Evolutionary conservation across 1,140 invertebrate genomes (phyloP), one percentile per base, ranked within the genome.

Genomic region (Drosophila mojavensis): DNA sequence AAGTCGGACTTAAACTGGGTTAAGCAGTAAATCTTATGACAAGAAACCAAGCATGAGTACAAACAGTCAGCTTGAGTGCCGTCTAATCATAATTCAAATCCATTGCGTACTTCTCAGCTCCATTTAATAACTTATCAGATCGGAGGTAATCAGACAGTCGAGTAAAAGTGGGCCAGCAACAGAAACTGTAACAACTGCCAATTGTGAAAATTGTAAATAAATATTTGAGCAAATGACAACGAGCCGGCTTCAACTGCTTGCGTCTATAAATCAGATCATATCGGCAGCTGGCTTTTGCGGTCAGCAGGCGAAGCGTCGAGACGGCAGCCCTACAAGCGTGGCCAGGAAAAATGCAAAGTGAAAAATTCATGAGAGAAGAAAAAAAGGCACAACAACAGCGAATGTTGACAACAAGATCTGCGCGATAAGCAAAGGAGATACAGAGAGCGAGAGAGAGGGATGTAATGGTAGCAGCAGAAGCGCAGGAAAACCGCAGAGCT

Each of bases 121-220:
- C 20, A 24, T 24, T 24, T 24, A 24, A 24, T 24, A 24, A 1
- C 20, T 24, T 24, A 24, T 24, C 20, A 24, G 20, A 24, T 24
- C 20, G 20, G 36, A 39, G 36, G 10, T 13, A 39, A 39, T 39
- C 36, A 39, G 36, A 3, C 36, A 13, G 24, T 24, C 13, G 73
- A 72, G 77, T 72, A 84, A 85, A 84, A 84, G 81, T 84, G 69
- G 81, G 78, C 30, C 81, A 80, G 45, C 54, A 61, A 53, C 70
- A 69, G 59, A 63, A 67, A 81, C 64, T 82, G 54, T 45, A 20
- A 7, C 69, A 80, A 89, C 84, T 84, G 85, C 43, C 84, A 81
- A 84, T 89, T 89, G 83, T 81, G 85, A 89, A 89, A 89, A 90
- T 89, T 81, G 85, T 89, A 81, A 89, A 90, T 89, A 90, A 89